Evolutionary conservation across 2,113 vertebrate species (phyloP).

Genomic region (Copsychus sechellarum): DNA sequence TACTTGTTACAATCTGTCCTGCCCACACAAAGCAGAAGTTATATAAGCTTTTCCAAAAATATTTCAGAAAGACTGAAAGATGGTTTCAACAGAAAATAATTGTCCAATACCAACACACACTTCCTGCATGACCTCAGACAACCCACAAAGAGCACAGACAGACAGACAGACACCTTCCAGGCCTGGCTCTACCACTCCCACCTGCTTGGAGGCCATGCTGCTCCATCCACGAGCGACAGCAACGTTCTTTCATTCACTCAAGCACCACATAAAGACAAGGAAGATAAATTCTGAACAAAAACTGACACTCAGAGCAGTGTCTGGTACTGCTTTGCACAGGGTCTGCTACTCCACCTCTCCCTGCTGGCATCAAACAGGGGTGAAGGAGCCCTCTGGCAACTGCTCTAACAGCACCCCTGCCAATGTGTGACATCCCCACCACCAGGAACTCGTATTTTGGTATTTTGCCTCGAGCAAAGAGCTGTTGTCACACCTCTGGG

Average conservation of each 20-base stretch:
- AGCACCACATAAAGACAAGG: background rate
- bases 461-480: background rate
- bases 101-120: background rate
- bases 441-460: fast-evolving
- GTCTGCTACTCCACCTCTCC: background rate
- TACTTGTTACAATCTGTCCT: background rate
- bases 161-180: background rate
- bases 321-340: background rate
- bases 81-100: background rate
- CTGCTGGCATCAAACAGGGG: background rate
- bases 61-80: background rate
- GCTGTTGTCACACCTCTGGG: background rate
- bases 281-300: background rate
- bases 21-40: background rate
- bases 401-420: background rate
- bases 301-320: background rate
- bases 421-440: fast-evolving
- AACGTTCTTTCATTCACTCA: background rate
- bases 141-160: background rate
- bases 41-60: background rate
- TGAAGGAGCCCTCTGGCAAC: background rate
- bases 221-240: background rate
- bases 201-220: fast-evolving
- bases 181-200: background rate
- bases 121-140: background rate